phyloP scores from a whole-genome alignment of 1,140 invertebrate genomes.

The Metopolophium dirhodum region DNA sequence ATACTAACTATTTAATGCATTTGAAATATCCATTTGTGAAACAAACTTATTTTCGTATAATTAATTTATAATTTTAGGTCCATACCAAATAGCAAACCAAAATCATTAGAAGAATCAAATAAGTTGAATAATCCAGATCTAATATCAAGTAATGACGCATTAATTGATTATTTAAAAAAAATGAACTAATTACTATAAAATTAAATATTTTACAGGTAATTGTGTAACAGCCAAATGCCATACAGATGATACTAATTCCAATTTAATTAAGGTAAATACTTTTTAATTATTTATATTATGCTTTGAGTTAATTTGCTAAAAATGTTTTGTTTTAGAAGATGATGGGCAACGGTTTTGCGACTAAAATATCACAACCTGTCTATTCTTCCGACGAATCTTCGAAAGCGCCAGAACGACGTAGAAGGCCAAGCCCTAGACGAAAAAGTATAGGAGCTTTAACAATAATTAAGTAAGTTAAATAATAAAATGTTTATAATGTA shows the following conservation, averaged over 20 bases:
- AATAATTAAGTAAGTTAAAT: slow-evolving; percentile 22
- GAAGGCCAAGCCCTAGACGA: slow-evolving; percentile 31
- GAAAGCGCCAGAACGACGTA: neutral
- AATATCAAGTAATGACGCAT: neutral
- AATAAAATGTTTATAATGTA: neutral
- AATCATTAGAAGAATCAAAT: slow-evolving; percentile 10
- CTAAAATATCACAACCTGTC: neutral
- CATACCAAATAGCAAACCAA: neutral
- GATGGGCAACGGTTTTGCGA: slow-evolving; percentile 39
- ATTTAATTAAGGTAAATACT: slow-evolving; percentile 17
- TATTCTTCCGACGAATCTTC: slow-evolving; percentile 45
- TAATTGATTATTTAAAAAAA: neutral
- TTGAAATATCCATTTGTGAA: neutral
- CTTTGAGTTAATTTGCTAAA: neutral
- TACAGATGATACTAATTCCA: neutral
- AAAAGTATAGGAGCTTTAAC: slow-evolving; percentile 47
- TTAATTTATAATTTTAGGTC: slow-evolving; percentile 32
- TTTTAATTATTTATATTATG: neutral
- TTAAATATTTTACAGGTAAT: slow-evolving; percentile 3
- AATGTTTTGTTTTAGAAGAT: slow-evolving; percentile 33
- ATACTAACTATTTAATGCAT: neutral
- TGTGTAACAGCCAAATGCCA: neutral
- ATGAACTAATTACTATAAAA: neutral
- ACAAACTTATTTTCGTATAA: neutral
- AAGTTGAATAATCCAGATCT: slow-evolving; percentile 6